Conservation (phyloP, 2,113 vertebrate genomes). For the Mastomys coucha region DNA sequence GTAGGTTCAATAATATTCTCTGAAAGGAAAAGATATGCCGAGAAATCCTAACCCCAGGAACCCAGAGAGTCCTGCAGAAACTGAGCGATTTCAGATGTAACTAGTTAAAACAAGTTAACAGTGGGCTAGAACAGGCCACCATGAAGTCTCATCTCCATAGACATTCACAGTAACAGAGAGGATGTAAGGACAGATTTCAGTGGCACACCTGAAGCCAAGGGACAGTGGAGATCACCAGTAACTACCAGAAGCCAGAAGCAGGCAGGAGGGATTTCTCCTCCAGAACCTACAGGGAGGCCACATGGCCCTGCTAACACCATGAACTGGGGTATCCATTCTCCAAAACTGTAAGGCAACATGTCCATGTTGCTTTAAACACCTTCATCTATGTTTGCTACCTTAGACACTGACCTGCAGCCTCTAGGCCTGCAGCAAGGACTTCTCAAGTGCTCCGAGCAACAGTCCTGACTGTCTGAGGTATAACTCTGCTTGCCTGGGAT, state of each 20-base stretch:
- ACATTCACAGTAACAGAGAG: neutral
- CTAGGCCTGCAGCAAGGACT: neutral
- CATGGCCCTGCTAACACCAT: neutral
- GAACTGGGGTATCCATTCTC: neutral
- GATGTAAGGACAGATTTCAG: accelerated
- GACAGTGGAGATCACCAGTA: neutral
- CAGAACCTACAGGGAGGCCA: neutral
- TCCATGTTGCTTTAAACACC: neutral
- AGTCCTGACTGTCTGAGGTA: neutral
- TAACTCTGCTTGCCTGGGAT: neutral
- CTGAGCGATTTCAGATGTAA: neutral
- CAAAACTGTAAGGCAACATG: neutral
- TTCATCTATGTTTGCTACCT: too few species aligned
- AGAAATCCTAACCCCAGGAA: neutral
- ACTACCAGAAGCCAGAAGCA: neutral
- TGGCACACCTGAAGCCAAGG: neutral
- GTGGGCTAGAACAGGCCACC: too few species aligned
- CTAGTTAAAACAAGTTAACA: neutral
- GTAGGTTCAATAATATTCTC: neutral
- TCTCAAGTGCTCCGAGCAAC: neutral
- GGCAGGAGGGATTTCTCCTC: neutral
- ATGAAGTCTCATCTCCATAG: neutral
- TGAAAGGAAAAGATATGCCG: neutral
- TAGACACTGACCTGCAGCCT: neutral
- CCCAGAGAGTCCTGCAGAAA: neutral